These are phyloP conservation scores for Papilio aristodemus DNA, from an alignment of 1,140 invertebrate genomes.

Conservation along the genomic window DNA sequence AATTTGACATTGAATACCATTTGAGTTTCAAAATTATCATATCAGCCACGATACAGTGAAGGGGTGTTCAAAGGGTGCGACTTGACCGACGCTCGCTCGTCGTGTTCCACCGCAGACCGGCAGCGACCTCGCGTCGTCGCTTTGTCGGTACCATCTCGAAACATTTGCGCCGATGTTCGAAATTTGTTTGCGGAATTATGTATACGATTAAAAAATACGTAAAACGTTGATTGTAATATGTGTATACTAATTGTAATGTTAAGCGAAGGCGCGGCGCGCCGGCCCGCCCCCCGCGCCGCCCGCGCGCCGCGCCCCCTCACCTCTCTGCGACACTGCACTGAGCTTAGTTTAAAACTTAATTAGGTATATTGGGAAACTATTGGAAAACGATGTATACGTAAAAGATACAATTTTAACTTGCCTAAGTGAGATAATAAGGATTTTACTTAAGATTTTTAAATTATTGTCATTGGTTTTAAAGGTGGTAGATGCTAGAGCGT, in stretches of 20 bases:
- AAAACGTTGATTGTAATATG: conserved; percentile 79
- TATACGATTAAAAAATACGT: conserved; percentile 79
- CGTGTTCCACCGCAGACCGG: conserved; percentile 22
- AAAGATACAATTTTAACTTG: conserved; percentile 77
- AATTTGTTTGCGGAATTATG: conserved; percentile 73
- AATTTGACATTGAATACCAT: conserved; percentile 35
- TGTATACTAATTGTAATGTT: conserved; percentile 74
- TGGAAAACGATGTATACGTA: conserved; percentile 80
- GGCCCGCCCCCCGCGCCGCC: conserved; percentile 42
- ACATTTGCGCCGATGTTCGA: conserved; percentile 63
- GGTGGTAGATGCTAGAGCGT: conserved; percentile 74
- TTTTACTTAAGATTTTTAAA: conserved; percentile 76
- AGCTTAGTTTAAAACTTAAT: conserved; percentile 75
- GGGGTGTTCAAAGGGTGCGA: conserved; percentile 75
- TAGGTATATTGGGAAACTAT: conserved; percentile 73
- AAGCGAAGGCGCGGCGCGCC: conserved; percentile 41
- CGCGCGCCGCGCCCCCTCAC: conserved; percentile 51
- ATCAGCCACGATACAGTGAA: conserved; percentile 71
- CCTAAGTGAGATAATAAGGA: conserved; percentile 78
- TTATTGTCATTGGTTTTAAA: conserved; percentile 75
- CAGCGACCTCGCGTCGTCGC: conserved; percentile 24
- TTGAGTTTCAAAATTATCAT: conserved; percentile 56
- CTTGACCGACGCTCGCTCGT: conserved; percentile 41
- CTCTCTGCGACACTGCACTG: conserved; percentile 61
- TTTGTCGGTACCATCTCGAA: conserved; percentile 36